Base-by-base conservation (phyloP, 2,888 invertebrate species). In the Tipula unca region DNA sequence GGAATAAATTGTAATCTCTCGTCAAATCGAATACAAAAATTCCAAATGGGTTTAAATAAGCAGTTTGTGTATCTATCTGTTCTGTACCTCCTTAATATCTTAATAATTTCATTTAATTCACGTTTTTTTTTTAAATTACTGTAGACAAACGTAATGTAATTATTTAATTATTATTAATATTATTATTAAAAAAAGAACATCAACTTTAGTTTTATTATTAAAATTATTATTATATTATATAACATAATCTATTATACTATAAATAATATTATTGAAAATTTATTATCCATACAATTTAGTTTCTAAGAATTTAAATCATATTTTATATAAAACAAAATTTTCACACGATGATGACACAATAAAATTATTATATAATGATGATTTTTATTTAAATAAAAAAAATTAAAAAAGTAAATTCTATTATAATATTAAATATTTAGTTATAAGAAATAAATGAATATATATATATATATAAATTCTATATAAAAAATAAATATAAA, bases 251-350 rank as follows among this genome's bases (percentile, higher is more conserved):
- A 69, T 69, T 69, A 69, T 25, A 69, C 25, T 69, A 69, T 25
- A 69, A 69, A 69, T 69, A 69, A 69, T n/a, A n/a, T 69, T 83
- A 83, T 83, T 83, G 35, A 83, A 83, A 32, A 83, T 83, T 35
- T 83, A 83, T 83, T 83, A 83, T 83, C 69, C 32, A 32, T 32
- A 83, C 17, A 83, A 32, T 83, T 83, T 32, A 83, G 29, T 83
- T 83, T 83, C 17, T 32, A 83, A 17, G 83, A 83, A 83, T 83
- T 32, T 32, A 83, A 83, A 83, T 48, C 83, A 83, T 83, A 83
- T 83, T 83, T 83, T 83, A 83, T 83, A 83, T 83, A 83, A 83
- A 83, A 83, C 14, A 83, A 20, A 82, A 83, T 32, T 32, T 83
- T 83, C 83, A 83, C 32, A 82, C 83, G 83, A 83, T 83, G 32